Percentiles rank a stretch among this genome's conserved stretches.
Conservation (phyloP, 2,888 invertebrate genomes). For the Chaetoderma sp. region DNA sequence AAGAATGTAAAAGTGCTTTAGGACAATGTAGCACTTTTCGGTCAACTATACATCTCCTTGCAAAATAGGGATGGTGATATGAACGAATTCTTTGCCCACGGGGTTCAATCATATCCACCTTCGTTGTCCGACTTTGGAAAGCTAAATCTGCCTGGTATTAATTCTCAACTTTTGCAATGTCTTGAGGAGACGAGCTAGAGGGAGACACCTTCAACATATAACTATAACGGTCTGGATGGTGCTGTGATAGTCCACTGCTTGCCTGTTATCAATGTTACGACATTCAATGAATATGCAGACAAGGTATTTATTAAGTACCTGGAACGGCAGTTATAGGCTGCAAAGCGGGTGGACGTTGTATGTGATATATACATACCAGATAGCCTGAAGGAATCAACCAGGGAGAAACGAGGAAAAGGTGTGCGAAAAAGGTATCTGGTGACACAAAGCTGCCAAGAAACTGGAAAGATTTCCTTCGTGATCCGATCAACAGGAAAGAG, state of each 20-base stretch:
- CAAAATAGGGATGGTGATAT: conserved; percentile 16
- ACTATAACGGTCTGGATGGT: conserved; percentile 30
- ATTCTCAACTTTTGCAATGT: conserved; percentile 12
- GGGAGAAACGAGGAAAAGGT: conserved; percentile 36
- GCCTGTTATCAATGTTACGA: conserved; percentile 11
- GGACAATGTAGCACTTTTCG: conserved; percentile 22
- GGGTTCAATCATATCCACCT: conserved; percentile 14
- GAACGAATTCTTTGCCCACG: conserved; percentile 27
- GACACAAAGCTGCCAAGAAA: too few species aligned
- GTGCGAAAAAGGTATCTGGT: too few species aligned
- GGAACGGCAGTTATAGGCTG: conserved; percentile 18
- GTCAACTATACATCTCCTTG: conserved; percentile 20
- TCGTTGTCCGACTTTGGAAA: conserved; percentile 22
- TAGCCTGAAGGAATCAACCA: conserved; percentile 34
- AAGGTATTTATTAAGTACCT: conserved; percentile 27
- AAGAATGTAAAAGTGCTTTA: conserved; percentile 18
- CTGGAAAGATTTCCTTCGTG: conserved; percentile 28
- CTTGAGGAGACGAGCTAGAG: neutral
- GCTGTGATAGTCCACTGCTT: conserved; percentile 34
- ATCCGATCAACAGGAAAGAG: conserved; percentile 16
- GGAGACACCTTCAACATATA: conserved; percentile 2
- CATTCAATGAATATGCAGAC: conserved; percentile 35
- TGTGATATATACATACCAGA: conserved; percentile 33
- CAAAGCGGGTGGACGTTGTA: conserved; percentile 31
- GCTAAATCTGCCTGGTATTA: conserved; percentile 16